A percentile compares a stretch with the other conserved stretches of the same genome.
These are phyloP conservation scores for Solenopsis fugax DNA, from an alignment of 1,140 invertebrate genomes.

Conservation along the genomic window DNA sequence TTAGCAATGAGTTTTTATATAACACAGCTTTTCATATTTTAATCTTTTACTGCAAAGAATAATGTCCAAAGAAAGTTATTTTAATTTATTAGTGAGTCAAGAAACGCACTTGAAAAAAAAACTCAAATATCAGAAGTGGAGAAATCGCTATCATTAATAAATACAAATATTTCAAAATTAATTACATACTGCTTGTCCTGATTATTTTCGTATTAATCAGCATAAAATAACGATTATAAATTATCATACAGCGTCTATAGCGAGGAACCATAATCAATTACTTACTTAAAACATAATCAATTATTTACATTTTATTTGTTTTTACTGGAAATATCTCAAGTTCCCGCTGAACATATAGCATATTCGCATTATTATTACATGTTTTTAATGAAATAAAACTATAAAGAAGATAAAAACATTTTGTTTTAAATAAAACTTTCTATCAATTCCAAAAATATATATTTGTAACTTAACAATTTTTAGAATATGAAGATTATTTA, in stretches of 20 bases:
- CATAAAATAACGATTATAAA: constrained; percentile 6
- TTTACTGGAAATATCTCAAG: constrained; percentile 5
- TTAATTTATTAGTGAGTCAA: not conserved
- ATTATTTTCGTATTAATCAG: constrained; percentile 7
- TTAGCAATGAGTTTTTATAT: not conserved
- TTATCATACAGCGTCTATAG: too few species aligned
- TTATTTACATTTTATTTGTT: not conserved
- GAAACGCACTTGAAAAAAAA: not conserved
- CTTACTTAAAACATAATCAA: not conserved
- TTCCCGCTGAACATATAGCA: not conserved
- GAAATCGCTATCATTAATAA: too few species aligned
- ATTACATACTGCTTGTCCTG: not conserved
- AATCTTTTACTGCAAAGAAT: not conserved
- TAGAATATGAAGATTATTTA: not conserved
- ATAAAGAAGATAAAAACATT: too few species aligned
- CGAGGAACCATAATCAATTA: not conserved
- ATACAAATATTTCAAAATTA: too few species aligned
- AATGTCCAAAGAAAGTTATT: not conserved
- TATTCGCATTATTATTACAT: not conserved
- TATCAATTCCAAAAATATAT: too few species aligned
- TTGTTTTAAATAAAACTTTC: too few species aligned
- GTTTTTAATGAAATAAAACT: too few species aligned
- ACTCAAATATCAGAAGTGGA: too few species aligned
- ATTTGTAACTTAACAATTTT: not conserved
- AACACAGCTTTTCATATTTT: not conserved